phyloP scores from a whole-genome alignment of 2,888 invertebrate species.

The Acanthoscelides obtectus region DNA sequence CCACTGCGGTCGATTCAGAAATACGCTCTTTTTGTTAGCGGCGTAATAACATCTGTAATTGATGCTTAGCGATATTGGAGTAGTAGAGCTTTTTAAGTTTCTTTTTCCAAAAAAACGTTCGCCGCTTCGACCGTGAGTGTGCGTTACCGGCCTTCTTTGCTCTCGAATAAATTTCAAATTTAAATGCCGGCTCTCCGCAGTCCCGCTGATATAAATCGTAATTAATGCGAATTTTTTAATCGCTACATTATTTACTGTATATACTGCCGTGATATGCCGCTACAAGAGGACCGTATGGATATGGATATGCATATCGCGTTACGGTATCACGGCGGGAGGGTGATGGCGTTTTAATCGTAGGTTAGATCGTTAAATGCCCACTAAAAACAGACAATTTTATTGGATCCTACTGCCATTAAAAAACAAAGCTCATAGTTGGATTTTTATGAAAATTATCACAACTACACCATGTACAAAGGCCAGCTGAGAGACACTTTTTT shows the following conservation, averaged over 20 bases:
- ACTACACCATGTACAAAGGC: too few relatives aligned
- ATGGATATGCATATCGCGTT: background rate
- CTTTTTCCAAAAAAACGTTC: background rate
- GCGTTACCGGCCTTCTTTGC: slow-evolving; percentile 23
- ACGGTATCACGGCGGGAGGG: background rate
- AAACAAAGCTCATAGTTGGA: too few relatives aligned
- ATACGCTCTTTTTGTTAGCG: background rate
- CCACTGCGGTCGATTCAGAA: background rate
- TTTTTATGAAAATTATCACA: too few relatives aligned
- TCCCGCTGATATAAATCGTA: slow-evolving; percentile 18
- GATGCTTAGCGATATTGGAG: slow-evolving; percentile 27
- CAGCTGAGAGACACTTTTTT: too few relatives aligned
- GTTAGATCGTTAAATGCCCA: background rate
- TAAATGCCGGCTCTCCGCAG: slow-evolving; percentile 12
- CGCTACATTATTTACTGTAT: slow-evolving; percentile 17
- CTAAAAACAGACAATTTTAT: too few relatives aligned
- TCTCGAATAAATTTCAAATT: slow-evolving; percentile 20
- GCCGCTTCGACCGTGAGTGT: slow-evolving; percentile 6
- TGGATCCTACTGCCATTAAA: too few relatives aligned
- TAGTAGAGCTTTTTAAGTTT: slow-evolving; percentile 19
- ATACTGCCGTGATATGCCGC: background rate
- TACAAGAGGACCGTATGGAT: background rate
- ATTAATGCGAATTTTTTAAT: slow-evolving; percentile 19
- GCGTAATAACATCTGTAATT: slow-evolving; percentile 26
- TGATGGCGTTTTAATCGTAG: background rate